phyloP scores from a whole-genome alignment of 2,797 vertebrate species.

The Peromyscus aztecus region DNA sequence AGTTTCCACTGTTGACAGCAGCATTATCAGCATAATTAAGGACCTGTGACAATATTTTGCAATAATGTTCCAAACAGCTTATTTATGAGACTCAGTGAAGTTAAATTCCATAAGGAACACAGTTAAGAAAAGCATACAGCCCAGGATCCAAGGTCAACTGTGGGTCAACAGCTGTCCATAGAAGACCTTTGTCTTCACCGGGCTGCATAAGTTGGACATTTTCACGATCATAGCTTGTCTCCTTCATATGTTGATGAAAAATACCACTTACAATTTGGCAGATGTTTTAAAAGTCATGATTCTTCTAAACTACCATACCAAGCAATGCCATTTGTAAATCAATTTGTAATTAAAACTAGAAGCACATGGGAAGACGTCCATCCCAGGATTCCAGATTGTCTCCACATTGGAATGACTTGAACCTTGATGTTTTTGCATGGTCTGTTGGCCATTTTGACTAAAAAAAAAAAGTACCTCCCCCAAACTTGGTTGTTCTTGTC shows the following conservation, averaged over 20 bases:
- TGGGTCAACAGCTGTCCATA: background rate
- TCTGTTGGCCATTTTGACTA: constrained; percentile 54
- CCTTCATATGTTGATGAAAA: constrained; percentile 53
- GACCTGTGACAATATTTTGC: background rate
- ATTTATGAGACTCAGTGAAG: background rate
- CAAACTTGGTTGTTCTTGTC: constrained; percentile 19
- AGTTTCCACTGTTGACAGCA: background rate
- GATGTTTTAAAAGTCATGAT: constrained; percentile 39
- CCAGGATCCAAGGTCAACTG: background rate
- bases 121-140: background rate
- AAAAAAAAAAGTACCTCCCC: background rate
- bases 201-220: constrained; percentile 8
- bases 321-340: constrained; percentile 71
- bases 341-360: constrained; percentile 66
- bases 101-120: background rate
- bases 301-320: constrained; percentile 60
- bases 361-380: constrained; percentile 61
- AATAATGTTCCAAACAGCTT: constrained; percentile 5
- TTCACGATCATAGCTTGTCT: constrained; percentile 22
- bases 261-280: constrained; percentile 50
- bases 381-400: constrained; percentile 61
- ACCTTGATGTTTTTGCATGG: constrained; percentile 5
- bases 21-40: constrained; percentile 43
- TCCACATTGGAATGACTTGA: constrained; percentile 58
- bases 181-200: background rate